Conservation (phyloP, 2,797 vertebrate genomes). For the Meda fulgida region DNA sequence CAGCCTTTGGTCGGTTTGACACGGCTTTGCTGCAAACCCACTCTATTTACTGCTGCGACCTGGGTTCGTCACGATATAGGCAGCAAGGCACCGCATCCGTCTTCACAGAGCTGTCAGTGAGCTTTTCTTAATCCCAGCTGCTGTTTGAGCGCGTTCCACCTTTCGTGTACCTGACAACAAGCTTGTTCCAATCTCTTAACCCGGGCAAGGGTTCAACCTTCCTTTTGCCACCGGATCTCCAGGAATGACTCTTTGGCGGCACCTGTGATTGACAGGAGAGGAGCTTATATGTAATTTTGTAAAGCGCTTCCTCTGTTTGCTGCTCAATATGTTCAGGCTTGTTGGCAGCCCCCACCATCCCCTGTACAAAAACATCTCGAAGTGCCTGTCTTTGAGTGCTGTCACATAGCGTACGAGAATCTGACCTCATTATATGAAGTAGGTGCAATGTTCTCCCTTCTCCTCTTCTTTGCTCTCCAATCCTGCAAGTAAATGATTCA, state of each 20-base stretch:
- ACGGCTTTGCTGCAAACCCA: conserved; percentile 60
- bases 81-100: conserved; percentile 18
- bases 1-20: conserved; percentile 67
- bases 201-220: conserved; percentile 56
- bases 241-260: conserved; percentile 70
- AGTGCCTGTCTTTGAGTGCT: conserved; percentile 76
- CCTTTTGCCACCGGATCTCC: conserved; percentile 67
- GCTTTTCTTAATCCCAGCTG: conserved; percentile 61
- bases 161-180: conserved; percentile 61
- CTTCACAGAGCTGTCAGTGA: conserved; percentile 43
- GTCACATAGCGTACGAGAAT: conserved; percentile 68
- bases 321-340: conserved; percentile 79
- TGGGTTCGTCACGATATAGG: conserved; percentile 48
- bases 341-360: conserved; percentile 73
- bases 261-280: conserved; percentile 75
- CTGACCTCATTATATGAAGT: conserved; percentile 73
- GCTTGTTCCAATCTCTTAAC: conserved; percentile 66
- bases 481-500: conserved; percentile 31
- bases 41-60: conserved; percentile 11
- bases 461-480: conserved; percentile 39
- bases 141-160: conserved; percentile 57
- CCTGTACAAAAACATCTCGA: conserved; percentile 75
- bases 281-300: conserved; percentile 83
- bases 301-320: conserved; percentile 71
- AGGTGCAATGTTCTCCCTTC: conserved; percentile 67